Base-by-base conservation (phyloP, 2,113 vertebrate genomes). In the Suricata suricatta region DNA sequence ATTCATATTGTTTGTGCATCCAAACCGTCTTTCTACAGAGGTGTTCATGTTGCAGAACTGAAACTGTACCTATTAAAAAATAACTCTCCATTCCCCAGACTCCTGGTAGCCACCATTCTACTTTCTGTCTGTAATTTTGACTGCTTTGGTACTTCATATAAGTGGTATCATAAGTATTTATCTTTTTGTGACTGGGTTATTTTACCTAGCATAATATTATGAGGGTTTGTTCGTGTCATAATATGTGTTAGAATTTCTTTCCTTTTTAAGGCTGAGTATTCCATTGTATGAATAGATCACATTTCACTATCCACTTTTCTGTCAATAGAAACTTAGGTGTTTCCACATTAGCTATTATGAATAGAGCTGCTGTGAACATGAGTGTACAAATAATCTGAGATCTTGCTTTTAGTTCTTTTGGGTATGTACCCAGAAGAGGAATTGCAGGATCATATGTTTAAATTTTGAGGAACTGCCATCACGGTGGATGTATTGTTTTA, bases 51-150 rank as follows among this genome's bases (percentile, higher is more conserved):
- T 74, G 47, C 29, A 76, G 63, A 93, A 76, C 25, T 76, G 66
- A 80, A 76, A 35, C 63, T 31, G 4, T 86, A 41, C 47, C 29
- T 66, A 9, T 88, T 95, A 92, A 83, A 71, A 76, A 77, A 27
- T 27, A 47, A 90, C 21, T 88, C 19, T 4, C 8, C 35, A 33
- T 44, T 44, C 9, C 12, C 29, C 29, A 15, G 38, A 8, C 31
- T 38, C 16, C n/a, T 83, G 33, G 47, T 38, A 83, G 19, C 17
- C 52, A 35, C 33, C 29, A 52, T 71, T 92, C 50, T 87, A 23
- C 11, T 71, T 77, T 96, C n/a, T 93, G 72, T 83, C n/a, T 79
- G 14, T 89, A 41, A 95, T 64, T 93, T 77, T 93, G 44, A 64
- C 25, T 71, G 54, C 52, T 89, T 3, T 93, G 27, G 16, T 76